These are phyloP conservation scores for Gobionotothen gibberifrons DNA, from an alignment of 2,797 vertebrate species.

Conservation along the genomic window DNA sequence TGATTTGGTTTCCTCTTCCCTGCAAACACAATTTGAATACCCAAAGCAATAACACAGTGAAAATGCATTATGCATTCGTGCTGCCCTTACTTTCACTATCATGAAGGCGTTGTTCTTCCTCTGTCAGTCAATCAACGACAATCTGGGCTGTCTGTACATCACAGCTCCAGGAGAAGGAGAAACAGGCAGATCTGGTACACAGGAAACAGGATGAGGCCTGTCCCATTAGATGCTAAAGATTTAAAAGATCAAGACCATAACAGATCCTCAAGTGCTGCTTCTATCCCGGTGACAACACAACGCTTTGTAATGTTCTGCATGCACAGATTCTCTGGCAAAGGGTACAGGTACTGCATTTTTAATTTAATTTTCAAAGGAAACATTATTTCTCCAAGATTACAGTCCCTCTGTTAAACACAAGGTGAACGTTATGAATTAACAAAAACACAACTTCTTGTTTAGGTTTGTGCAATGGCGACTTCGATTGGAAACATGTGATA, in stretches of 20 bases:
- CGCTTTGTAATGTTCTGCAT: background rate
- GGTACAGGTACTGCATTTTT: accelerated
- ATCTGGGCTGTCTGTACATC: slow-evolving; percentile 36
- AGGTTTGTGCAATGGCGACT: too few relatives aligned
- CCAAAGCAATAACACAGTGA: slow-evolving; percentile 56
- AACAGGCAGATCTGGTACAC: slow-evolving; percentile 16
- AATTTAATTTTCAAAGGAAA: too few relatives aligned
- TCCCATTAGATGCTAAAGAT: slow-evolving; percentile 9
- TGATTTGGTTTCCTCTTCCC: slow-evolving; percentile 74
- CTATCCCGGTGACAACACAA: background rate
- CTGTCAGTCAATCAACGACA: slow-evolving; percentile 68
- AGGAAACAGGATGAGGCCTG: slow-evolving; percentile 8
- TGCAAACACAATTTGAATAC: slow-evolving; percentile 76
- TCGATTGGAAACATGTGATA: too few relatives aligned
- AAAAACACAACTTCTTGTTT: too few relatives aligned
- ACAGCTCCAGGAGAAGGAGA: slow-evolving; percentile 2
- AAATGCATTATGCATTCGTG: slow-evolving; percentile 72
- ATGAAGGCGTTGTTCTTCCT: slow-evolving; percentile 58
- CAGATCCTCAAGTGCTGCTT: background rate
- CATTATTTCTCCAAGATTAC: background rate
- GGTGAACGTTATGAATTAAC: background rate
- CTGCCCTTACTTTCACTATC: slow-evolving; percentile 56
- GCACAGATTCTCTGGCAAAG: background rate
- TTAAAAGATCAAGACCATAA: slow-evolving; percentile 17
- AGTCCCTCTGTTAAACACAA: background rate